Evolutionary conservation across 2,113 vertebrate genomes (phyloP).

Genomic region (Zonotrichia leucophrys): DNA sequence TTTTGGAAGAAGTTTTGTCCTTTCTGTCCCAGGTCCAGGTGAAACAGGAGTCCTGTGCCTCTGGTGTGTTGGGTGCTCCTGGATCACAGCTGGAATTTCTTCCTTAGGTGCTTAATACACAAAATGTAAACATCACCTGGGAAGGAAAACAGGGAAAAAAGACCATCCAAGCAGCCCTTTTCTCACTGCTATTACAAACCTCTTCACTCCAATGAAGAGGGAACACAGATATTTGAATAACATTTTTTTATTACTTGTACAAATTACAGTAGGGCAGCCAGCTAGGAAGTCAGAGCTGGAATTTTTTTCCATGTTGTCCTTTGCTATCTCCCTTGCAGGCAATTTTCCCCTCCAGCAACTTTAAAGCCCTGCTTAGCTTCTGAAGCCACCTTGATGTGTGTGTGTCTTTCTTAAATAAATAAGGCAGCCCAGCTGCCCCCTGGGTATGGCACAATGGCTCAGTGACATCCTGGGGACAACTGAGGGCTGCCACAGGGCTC

Average conservation of each 20-base stretch:
- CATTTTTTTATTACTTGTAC: not conserved
- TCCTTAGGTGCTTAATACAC: not conserved
- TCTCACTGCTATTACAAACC: not conserved
- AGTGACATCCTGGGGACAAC: not conserved
- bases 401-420: not conserved
- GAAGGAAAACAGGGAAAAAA: not conserved
- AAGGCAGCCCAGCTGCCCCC: not conserved
- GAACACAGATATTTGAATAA: not conserved
- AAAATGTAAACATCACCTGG: not conserved
- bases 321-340: not conserved
- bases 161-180: not conserved
- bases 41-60: not conserved
- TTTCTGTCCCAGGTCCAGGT: not conserved
- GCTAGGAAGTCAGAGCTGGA: not conserved
- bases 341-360: not conserved
- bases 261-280: not conserved
- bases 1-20: not conserved
- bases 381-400: not conserved
- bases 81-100: not conserved
- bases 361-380: not conserved
- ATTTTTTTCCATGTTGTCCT: not conserved
- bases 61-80: not conserved
- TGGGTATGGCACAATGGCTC: not conserved
- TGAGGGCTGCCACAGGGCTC: not conserved
- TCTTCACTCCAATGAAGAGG: not conserved